Conservation (phyloP, 2,888 invertebrate species). For the Drosophila crucigera region DNA sequence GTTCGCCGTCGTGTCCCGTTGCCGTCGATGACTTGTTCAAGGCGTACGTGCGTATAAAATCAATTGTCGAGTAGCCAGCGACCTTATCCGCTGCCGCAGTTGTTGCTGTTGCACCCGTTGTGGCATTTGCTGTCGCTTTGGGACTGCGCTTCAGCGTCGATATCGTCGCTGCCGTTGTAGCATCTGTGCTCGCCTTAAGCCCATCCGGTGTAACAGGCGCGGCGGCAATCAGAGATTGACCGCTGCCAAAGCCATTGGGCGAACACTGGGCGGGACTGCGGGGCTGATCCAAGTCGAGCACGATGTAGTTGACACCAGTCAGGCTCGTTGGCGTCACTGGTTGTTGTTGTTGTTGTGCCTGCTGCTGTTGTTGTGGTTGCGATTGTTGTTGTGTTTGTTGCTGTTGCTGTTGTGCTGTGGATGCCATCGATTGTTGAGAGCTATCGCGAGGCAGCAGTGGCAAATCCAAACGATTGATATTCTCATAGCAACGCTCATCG, state of each 20-base stretch:
- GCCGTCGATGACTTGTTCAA: constrained; percentile 89
- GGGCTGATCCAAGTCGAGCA: constrained; percentile 84
- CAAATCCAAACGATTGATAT: constrained; percentile 78
- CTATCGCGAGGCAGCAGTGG: constrained; percentile 66
- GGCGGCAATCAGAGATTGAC: constrained; percentile 49
- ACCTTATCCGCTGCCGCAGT: constrained; percentile 22
- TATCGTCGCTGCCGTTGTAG: not conserved
- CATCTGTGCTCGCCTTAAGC: constrained; percentile 8
- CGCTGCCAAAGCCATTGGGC: constrained; percentile 63
- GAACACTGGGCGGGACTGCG: constrained; percentile 75
- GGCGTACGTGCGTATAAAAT: constrained; percentile 97
- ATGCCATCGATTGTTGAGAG: constrained; percentile 52
- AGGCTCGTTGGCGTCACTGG: constrained; percentile 71
- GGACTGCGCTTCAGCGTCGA: constrained; percentile 21
- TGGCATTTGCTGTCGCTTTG: not conserved
- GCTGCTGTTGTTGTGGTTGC: constrained; percentile 38
- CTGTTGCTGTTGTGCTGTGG: constrained; percentile 19
- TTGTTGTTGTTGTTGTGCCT: constrained; percentile 25
- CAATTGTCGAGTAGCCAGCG: constrained; percentile 88
- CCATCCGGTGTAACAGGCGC: constrained; percentile 27
- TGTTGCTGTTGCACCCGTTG: not conserved
- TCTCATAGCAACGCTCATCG: constrained; percentile 83
- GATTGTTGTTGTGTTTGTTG: constrained; percentile 3
- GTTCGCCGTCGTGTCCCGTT: constrained; percentile 54
- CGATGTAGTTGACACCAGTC: constrained; percentile 83